phyloP scores from a whole-genome alignment of 2,888 invertebrate genomes.

The Cephus pygmeus region DNA sequence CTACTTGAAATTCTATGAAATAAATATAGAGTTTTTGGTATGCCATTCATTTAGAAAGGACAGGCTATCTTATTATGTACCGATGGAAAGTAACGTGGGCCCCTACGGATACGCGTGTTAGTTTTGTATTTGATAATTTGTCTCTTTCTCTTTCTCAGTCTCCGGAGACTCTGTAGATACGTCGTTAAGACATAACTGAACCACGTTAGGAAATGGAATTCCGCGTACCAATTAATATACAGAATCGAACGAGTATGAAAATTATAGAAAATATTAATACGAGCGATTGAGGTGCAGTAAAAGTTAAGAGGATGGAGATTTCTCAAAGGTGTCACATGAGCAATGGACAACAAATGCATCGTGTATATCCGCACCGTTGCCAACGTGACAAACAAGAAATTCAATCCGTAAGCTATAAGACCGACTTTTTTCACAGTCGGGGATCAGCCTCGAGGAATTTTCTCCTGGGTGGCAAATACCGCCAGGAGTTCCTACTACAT shows the following conservation, averaged over 20 bases:
- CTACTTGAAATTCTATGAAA: neutral
- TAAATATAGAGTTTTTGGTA: neutral
- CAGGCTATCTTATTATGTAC: neutral
- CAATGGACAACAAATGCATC: neutral
- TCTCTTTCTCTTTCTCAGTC: conserved; percentile 1
- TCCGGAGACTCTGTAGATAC: neutral
- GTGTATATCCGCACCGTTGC: neutral
- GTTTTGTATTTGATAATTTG: neutral
- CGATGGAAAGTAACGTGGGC: neutral
- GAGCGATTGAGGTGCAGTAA: neutral
- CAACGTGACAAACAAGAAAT: neutral
- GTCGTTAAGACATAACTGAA: no score
- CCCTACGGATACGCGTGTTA: neutral
- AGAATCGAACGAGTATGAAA: neutral
- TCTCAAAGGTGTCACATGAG: neutral
- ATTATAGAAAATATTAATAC: neutral
- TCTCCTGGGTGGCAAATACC: conserved; percentile 84
- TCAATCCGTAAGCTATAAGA: conserved; percentile 10
- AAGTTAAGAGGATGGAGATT: neutral
- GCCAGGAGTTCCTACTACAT: conserved; percentile 85
- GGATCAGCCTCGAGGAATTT: conserved; percentile 79
- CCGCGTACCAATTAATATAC: neutral
- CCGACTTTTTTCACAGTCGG: conserved; percentile 70
- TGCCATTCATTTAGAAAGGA: neutral
- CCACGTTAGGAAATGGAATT: no score